These are phyloP conservation scores for Pelochelys cantorii DNA, from an alignment of 2,797 vertebrate genomes.

Conservation along the genomic window DNA sequence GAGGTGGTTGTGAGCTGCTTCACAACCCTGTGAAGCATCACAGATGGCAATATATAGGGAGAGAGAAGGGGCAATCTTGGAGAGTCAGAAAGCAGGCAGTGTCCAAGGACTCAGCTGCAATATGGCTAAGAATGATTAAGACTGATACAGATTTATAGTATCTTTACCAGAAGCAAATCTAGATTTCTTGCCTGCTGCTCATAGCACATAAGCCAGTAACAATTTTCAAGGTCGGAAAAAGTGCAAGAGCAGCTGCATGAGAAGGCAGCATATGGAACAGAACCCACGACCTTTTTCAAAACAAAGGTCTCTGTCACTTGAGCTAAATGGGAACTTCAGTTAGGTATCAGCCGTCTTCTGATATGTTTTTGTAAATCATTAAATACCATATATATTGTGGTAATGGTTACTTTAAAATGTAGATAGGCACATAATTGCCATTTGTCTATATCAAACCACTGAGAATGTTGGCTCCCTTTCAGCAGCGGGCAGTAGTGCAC, in stretches of 20 bases:
- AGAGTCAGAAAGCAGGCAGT: background rate
- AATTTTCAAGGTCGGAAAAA: background rate
- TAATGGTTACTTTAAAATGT: background rate
- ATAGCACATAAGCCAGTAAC: background rate
- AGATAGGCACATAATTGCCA: background rate
- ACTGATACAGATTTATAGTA: background rate
- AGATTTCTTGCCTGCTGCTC: background rate
- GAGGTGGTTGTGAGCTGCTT: background rate
- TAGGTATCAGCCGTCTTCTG: background rate
- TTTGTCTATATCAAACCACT: background rate
- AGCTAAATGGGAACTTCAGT: background rate
- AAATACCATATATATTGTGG: background rate
- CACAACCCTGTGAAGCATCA: background rate
- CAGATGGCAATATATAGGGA: background rate
- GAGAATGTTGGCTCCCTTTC: background rate
- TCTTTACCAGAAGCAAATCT: background rate
- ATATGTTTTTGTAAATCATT: fast-evolving
- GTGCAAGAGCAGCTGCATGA: background rate
- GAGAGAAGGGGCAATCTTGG: background rate
- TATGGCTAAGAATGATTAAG: background rate
- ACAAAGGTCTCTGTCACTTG: background rate
- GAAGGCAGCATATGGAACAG: background rate
- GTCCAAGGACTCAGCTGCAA: background rate
- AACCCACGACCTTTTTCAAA: background rate
- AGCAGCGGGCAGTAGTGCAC: fast-evolving